phyloP scores from a whole-genome alignment of 2,888 invertebrate genomes.

The Pachliopta kotzebuea region DNA sequence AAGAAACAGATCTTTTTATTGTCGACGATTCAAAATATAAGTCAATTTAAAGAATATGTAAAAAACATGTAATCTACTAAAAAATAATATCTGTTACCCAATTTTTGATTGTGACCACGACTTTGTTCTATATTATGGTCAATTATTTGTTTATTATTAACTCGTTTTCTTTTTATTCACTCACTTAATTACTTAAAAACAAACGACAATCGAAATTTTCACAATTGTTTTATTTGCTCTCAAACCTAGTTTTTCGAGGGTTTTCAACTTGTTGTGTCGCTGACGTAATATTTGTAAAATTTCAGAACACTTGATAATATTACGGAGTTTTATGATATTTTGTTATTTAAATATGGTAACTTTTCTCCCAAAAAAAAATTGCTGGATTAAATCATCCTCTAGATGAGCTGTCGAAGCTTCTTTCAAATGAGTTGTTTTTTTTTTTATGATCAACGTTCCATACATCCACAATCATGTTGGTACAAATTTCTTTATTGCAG shows the following conservation, averaged over 20 bases:
- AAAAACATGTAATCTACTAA: too few species aligned
- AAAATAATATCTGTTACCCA: too few species aligned
- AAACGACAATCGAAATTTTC: constrained; percentile 22
- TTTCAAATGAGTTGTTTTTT: not conserved
- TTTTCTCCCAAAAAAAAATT: not conserved
- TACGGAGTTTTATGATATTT: not conserved
- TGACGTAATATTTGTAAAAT: constrained; percentile 1
- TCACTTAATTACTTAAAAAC: constrained; percentile 32
- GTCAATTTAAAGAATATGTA: too few species aligned
- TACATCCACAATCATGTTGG: too few species aligned
- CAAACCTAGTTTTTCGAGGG: constrained; percentile 14
- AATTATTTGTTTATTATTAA: too few species aligned
- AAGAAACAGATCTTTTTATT: too few species aligned
- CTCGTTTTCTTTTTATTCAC: constrained; percentile 27
- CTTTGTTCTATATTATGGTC: too few species aligned
- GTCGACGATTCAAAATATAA: too few species aligned
- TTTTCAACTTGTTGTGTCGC: constrained; percentile 17
- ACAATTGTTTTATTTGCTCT: constrained; percentile 19
- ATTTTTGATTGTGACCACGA: too few species aligned
- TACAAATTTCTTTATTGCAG: not conserved
- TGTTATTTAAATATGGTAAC: constrained; percentile 6
- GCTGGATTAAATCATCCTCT: not conserved
- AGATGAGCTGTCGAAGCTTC: not conserved
- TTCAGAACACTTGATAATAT: constrained; percentile 6
- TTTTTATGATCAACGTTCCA: not conserved